Conservation (phyloP, 1,140 invertebrate genomes). For the Rhopalosiphum padi region DNA sequence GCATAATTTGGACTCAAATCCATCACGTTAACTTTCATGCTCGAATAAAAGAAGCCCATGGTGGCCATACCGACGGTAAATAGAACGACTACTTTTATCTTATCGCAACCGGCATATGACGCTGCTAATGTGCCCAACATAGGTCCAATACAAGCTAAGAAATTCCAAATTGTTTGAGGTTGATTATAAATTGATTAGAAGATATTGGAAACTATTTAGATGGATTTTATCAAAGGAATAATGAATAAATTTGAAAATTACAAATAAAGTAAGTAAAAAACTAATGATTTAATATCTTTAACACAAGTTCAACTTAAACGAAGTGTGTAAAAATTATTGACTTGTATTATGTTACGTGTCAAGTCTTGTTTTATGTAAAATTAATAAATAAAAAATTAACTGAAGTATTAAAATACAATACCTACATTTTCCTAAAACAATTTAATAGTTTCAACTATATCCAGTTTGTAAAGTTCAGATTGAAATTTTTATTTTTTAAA, state of each 20-base stretch:
- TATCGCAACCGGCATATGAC: conserved; percentile 80
- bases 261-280: not conserved
- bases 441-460: not conserved
- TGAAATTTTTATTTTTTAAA: not conserved
- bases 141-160: conserved; percentile 74
- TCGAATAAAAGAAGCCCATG: conserved; percentile 79
- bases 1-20: conserved; percentile 85
- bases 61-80: conserved; percentile 77
- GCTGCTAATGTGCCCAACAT: conserved; percentile 81
- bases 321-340: too few species aligned
- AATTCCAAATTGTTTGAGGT: not conserved
- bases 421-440: not conserved
- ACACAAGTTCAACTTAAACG: too few species aligned
- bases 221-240: not conserved
- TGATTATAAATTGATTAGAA: not conserved
- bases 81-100: conserved; percentile 69
- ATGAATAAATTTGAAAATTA: too few species aligned
- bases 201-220: not conserved
- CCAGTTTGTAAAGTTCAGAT: not conserved
- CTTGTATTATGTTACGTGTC: too few species aligned
- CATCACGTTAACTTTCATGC: conserved; percentile 80
- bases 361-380: too few species aligned
- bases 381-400: too few species aligned
- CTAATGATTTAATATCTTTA: too few species aligned
- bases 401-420: not conserved